Evolutionary conservation across 2,113 vertebrate genomes (phyloP).

Genomic region (Hucho hucho): DNA sequence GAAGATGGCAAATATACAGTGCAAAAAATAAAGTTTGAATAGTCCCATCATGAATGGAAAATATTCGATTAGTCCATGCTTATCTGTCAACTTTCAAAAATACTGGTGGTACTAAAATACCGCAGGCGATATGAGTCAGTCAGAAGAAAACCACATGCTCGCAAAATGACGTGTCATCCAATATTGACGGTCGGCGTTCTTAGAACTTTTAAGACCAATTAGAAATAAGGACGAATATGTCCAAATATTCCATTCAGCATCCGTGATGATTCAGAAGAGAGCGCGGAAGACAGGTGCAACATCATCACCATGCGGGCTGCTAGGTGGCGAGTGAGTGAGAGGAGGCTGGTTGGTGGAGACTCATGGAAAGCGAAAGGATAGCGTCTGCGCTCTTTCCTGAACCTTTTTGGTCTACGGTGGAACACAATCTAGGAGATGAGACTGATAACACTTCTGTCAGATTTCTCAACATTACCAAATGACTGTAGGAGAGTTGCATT

Average conservation of each 20-base stretch:
- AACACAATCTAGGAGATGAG: neutral
- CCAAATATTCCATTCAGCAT: constrained; percentile 1
- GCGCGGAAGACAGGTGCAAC: neutral
- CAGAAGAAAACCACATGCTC: neutral
- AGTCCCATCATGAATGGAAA: constrained; percentile 47
- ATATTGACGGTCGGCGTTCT: neutral
- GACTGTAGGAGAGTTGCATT: too few species aligned
- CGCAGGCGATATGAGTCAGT: constrained; percentile 9
- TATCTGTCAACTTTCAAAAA: constrained; percentile 16
- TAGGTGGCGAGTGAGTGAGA: neutral
- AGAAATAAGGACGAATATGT: neutral
- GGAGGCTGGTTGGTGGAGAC: neutral
- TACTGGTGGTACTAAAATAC: neutral
- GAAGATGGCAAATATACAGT: constrained; percentile 31
- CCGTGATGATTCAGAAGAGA: neutral
- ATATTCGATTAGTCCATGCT: constrained; percentile 48
- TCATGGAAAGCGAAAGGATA: neutral
- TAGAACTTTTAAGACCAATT: constrained; percentile 24
- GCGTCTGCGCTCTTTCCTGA: neutral
- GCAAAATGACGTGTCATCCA: constrained; percentile 19
- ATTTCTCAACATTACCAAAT: too few species aligned
- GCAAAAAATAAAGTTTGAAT: constrained; percentile 41
- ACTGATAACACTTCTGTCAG: too few species aligned
- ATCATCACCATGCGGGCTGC: neutral
- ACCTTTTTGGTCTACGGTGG: neutral